Evolutionary conservation across 2,888 invertebrate species (phyloP).

Genomic region (Agrotis exclamationis): DNA sequence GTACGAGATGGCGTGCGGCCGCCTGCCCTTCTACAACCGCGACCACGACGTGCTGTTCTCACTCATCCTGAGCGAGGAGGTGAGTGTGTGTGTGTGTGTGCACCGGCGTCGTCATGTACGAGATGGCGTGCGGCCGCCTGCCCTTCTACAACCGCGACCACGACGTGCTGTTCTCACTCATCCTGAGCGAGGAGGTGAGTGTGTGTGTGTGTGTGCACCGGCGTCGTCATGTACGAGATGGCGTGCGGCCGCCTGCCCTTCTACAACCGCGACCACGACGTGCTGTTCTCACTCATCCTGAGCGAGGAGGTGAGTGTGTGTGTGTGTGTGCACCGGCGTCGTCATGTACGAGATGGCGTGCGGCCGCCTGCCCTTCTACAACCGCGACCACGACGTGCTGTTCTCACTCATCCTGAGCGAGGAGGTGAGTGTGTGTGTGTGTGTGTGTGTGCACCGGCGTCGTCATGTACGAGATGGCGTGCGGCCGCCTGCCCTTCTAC

Average conservation of each 20-base stretch:
- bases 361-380: constrained; percentile 99
- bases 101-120: constrained; percentile 99
- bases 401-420: constrained; percentile 98
- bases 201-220: constrained; percentile 90
- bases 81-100: constrained; percentile 75
- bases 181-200: constrained; percentile 95
- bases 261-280: constrained; percentile 99
- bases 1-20: constrained; percentile 99
- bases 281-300: constrained; percentile 98
- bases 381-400: constrained; percentile 98
- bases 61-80: constrained; percentile 97
- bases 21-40: constrained; percentile 99
- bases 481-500: constrained; percentile 99
- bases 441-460: constrained; percentile 96
- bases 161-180: constrained; percentile 98
- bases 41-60: constrained; percentile 99
- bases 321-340: constrained; percentile 94
- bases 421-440: constrained; percentile 84
- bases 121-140: constrained; percentile 99
- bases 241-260: constrained; percentile 99
- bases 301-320: constrained; percentile 93
- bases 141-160: constrained; percentile 99
- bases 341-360: constrained; percentile 99
- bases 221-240: constrained; percentile 99
- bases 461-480: constrained; percentile 99